Base-by-base conservation (phyloP, 2,113 vertebrate species). In the Microcebus murinus region DNA sequence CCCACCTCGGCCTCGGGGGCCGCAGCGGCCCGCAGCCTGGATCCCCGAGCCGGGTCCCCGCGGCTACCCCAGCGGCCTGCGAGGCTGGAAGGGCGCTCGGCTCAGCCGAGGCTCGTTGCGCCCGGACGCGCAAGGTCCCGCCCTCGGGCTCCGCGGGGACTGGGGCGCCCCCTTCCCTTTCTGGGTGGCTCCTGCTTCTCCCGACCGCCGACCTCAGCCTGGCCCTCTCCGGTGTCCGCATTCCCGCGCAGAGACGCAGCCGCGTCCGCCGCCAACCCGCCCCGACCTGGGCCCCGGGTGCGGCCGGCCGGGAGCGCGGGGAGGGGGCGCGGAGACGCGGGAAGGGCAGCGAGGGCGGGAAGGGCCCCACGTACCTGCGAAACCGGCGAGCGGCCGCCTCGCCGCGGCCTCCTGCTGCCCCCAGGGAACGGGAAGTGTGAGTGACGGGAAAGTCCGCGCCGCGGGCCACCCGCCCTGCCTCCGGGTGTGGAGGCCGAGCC, bases 401-500 rank as follows among this genome's bases (percentile, higher is more conserved):
- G n/a, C 48, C 10, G 81, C 14, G 27, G 83, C 42, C 55, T 59
- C n/a, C 6, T 2, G 57, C 73, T 0, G 29, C 52, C 29, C 8
- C 9, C 12, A 0, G 15, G 20, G 13, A 48, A 39, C 1, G 8
- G 73, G 79, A 25, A 27, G 25, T 21, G 25, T 13, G 9, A 23
- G 42, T 10, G 25, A 13, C 12, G 29, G 23, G 34, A 7, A 12
- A 18, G 42, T 4, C 68, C 11, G 27, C 1, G 34, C 17, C 0
- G 29, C 34, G 5, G 0, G 18, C 50, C 48, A 27, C 1, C 31
- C 27, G 29, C 8, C 11, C 9, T 45, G 15, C 84, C 74, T 42
- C 34, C 3, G 11, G 8, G 1, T 3, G 1, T 4, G 2, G 63
- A 59, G 20, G 1, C 48, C 14, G 9, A 10, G 21, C 0, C 23